phyloP scores from a whole-genome alignment of 2,888 invertebrate species.

The Drepana falcataria region DNA sequence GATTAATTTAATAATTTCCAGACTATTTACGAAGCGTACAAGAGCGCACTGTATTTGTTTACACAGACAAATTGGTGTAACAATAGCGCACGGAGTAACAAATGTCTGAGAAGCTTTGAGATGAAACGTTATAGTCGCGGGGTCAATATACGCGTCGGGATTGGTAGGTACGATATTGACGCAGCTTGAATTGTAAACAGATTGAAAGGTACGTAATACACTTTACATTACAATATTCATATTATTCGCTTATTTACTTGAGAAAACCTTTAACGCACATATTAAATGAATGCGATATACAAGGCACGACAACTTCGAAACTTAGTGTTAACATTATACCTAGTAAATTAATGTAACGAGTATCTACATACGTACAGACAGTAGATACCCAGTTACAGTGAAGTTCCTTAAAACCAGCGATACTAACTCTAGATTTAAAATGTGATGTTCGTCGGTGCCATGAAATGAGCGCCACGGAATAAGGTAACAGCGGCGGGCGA shows the following conservation, averaged over 20 bases:
- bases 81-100: slow-evolving; percentile 8
- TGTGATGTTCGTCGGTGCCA: slow-evolving; percentile 44
- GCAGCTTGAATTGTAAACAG: slow-evolving; percentile 4
- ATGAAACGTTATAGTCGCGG: slow-evolving; percentile 16
- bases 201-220: no score
- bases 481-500: slow-evolving; percentile 51
- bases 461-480: slow-evolving; percentile 45
- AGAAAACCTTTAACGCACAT: no score
- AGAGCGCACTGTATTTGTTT: slow-evolving; percentile 26
- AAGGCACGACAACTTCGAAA: no score
- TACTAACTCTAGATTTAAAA: slow-evolving; percentile 24
- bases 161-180: slow-evolving; percentile 13
- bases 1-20: no score
- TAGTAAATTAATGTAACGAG: no score
- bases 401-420: not conserved
- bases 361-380: not conserved
- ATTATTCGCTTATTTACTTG: no score
- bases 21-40: not conserved
- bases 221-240: no score
- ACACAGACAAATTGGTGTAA: slow-evolving; percentile 39
- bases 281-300: no score
- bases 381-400: no score
- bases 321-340: no score
- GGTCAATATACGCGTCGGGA: slow-evolving; percentile 8
- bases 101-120: slow-evolving; percentile 17